Evolutionary conservation across 2,113 vertebrate genomes (phyloP).

Genomic region (Dasypus novemcinctus): DNA sequence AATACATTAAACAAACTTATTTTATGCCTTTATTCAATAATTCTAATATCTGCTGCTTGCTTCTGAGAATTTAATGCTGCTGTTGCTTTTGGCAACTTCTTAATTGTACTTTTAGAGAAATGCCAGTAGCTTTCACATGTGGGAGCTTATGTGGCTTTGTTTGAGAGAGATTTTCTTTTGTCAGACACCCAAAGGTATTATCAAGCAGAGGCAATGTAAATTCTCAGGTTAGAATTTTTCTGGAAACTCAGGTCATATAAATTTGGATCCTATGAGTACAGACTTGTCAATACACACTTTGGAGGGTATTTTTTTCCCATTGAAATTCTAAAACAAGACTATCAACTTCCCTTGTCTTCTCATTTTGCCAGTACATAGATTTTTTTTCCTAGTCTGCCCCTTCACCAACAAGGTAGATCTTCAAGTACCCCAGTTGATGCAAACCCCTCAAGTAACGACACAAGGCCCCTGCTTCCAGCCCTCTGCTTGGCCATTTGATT

Average conservation of each 20-base stretch:
- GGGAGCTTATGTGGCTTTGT: background rate
- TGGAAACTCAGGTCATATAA: background rate
- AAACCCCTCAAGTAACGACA: background rate
- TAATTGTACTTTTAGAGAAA: background rate
- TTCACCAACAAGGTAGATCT: background rate
- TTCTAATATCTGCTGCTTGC: background rate
- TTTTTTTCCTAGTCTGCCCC: background rate
- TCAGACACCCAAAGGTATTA: background rate
- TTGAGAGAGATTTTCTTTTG: background rate
- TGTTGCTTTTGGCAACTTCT: background rate
- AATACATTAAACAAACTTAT: background rate
- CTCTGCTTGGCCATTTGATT: background rate
- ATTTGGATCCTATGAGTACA: background rate
- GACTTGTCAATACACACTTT: background rate
- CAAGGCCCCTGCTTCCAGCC: too few species aligned
- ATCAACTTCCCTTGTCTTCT: background rate
- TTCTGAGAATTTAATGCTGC: background rate
- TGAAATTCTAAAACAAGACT: background rate
- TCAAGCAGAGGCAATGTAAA: background rate
- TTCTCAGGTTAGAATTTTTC: background rate
- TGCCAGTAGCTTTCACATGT: background rate
- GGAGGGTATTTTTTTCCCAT: background rate
- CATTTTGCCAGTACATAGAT: background rate
- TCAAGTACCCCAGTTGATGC: background rate
- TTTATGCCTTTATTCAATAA: background rate